Conservation (phyloP, 2,113 vertebrate genomes). For the Engystomops pustulosus region DNA sequence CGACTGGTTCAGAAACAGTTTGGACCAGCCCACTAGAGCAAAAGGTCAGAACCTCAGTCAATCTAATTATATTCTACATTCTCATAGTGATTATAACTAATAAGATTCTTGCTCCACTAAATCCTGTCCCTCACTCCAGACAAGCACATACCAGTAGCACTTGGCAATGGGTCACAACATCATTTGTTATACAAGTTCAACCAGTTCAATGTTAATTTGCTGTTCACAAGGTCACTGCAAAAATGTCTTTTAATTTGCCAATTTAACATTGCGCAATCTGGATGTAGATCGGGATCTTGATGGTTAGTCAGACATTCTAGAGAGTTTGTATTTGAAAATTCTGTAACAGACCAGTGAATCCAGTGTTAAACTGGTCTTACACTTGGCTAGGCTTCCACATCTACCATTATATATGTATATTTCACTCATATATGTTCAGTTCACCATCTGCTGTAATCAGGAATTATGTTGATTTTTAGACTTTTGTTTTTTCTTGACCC, state of each 20-base stretch:
- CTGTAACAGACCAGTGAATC: too few relatives aligned
- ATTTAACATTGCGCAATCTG: not conserved
- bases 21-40: too few relatives aligned
- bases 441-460: too few relatives aligned
- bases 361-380: too few relatives aligned
- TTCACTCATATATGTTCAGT: too few relatives aligned
- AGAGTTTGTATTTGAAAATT: not conserved
- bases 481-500: too few relatives aligned
- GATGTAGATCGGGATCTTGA: not conserved
- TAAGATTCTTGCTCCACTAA: not conserved
- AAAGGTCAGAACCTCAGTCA: too few relatives aligned
- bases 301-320: not conserved
- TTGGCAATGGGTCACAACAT: not conserved
- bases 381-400: too few relatives aligned
- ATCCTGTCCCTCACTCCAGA: not conserved
- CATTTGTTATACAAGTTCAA: not conserved
- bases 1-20: too few relatives aligned
- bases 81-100: not conserved
- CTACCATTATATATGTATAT: too few relatives aligned
- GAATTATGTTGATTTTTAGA: too few relatives aligned
- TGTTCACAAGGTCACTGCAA: not conserved
- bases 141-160: not conserved
- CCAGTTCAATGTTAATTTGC: slow-evolving; percentile 7
- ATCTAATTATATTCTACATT: not conserved
- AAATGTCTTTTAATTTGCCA: not conserved